phyloP scores from a whole-genome alignment of 1,140 invertebrate genomes.

The Centruroides vittatus region DNA sequence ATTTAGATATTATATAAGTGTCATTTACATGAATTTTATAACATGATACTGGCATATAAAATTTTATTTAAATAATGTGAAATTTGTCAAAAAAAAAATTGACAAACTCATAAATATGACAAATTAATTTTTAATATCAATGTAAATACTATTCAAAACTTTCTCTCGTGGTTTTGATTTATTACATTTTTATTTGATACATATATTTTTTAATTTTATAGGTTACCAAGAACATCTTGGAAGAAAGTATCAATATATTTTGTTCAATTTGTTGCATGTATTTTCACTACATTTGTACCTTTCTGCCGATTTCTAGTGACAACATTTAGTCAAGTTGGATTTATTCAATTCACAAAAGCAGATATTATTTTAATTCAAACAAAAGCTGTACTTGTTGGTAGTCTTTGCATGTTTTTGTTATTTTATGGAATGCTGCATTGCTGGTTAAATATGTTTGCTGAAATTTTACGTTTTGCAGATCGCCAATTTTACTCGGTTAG shows the following conservation, averaged over 20 bases:
- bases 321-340: constrained; percentile 52
- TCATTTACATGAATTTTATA: no score
- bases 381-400: constrained; percentile 54
- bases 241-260: constrained; percentile 50
- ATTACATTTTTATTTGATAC: no score
- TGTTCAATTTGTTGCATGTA: constrained; percentile 53
- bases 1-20: no score
- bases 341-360: constrained; percentile 41
- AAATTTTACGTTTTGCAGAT: constrained; percentile 73
- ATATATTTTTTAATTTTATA: constrained; percentile 23
- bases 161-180: no score
- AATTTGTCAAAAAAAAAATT: no score
- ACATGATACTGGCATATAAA: no score
- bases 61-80: no score
- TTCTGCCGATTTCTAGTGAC: constrained; percentile 57
- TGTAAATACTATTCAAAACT: no score
- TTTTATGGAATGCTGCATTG: constrained; percentile 77
- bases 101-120: no score
- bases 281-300: constrained; percentile 64
- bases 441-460: constrained; percentile 77
- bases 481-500: constrained; percentile 61
- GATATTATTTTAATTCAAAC: constrained; percentile 48
- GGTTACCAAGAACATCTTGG: constrained; percentile 57
- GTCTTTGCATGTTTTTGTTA: constrained; percentile 52
- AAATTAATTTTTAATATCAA: no score